Base-by-base conservation (phyloP, 2,113 vertebrate genomes). In the Bujurquina vittata region DNA sequence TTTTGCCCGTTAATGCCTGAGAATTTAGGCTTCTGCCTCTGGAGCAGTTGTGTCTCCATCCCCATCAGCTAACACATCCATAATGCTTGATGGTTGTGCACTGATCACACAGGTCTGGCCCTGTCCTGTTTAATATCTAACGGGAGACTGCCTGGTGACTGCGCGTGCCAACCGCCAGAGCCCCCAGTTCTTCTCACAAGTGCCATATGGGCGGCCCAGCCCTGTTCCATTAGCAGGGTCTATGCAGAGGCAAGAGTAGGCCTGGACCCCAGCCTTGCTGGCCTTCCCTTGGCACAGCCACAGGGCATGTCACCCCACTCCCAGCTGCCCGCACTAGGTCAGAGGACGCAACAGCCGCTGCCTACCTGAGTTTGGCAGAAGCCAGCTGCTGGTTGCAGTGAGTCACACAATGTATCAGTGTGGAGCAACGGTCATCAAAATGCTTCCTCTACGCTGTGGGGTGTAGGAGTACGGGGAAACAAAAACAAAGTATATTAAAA, bases 241-340 rank as follows among this genome's bases (percentile, higher is more conserved):
- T 17, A 74, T 87, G 84, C 91, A 89, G 89, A 89, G 93, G 92
- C 86, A 57, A 77, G 87, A 86, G 90, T 82, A 74, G 90, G 88
- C 67, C 91, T 74, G 82, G 85, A 93, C 92, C 91, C 88, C 84
- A 49, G 93, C 87, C 91, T 92, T 93, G 84, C 88, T 88, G 92
- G 92, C 91, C 89, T 88, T 95, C 95, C 94, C 93, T 92, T 94
- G 95, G 94, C 94, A 93, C 91, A 86, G 95, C 95, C 94, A 94
- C 94, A 93, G 95, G 95, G 95, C 95, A 95, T 92, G 95, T 93
- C 94, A 94, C 94, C 94, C 94, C 86, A 91, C 91, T 83, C 79
- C 94, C 95, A 96, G 95, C 94, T 96, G 95, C 94, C 93, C 93
- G 90, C 89, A 79, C 86, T 81, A 83, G 92, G 92, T 91, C 89